Evolutionary conservation across 2,797 vertebrate genomes (phyloP), one percentile per base, ranked within the genome.

Genomic region (Gastrophryne carolinensis): DNA sequence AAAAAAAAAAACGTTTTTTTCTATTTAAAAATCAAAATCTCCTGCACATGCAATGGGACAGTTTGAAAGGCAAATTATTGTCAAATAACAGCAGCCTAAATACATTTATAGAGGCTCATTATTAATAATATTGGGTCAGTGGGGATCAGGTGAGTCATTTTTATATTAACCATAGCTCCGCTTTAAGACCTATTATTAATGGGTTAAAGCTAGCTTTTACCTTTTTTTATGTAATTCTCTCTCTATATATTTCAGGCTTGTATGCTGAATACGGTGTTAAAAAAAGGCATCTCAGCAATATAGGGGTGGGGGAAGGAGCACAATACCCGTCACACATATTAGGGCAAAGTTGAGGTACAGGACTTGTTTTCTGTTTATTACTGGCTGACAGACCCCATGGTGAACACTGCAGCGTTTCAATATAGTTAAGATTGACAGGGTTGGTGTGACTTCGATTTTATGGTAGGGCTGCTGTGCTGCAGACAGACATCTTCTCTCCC

Each of bases 391-490:
- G 49, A 39, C 29, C 67, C 67, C 15, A 27, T 15, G 39, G 67
- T 47, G 60, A 71, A 23, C 17, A 5, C 50, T 23, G 58, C 26
- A 53, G 50, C 44, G 26, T 63, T 64, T 49, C 39, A 64, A 63
- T 71, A 47, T 34, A 72, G 11, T 26, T 53, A 56, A 47, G 67
- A 49, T 57, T 77, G 66, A 56, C 67, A 77, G 60, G 15, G 65
- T 30, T 47, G 66, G 27, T 49, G 50, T 47, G 52, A 41, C 49
- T 29, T 44, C 29, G 34, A 13, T 47, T 76, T 76, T 70, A 64
- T 70, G 58, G 67, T 37, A 19, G 57, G 15, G 50, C 67, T 71
- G 75, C 75, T 77, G 75, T 71, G 75, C 75, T 21, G 29, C 35
- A 65, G 67, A 56, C 67, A 77, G 66, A 71, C 73, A 53, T 27